Base-by-base conservation (phyloP, 2,888 invertebrate species). In the Furcula furcula region DNA sequence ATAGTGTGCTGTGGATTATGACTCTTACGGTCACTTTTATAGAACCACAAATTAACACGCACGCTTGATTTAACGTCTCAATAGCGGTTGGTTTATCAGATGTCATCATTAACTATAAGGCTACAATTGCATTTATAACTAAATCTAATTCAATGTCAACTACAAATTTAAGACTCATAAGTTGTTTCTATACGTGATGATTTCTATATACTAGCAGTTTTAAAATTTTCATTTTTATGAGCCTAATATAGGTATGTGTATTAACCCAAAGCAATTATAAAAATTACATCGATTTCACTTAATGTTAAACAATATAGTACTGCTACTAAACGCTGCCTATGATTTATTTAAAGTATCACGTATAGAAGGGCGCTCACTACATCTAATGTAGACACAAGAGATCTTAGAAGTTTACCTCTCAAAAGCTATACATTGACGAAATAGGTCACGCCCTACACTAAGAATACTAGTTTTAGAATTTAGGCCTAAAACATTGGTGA, bases 71-170 rank as follows among this genome's bases (percentile, higher is more conserved):
- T n/a, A n/a, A n/a, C n/a, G n/a, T n/a, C 4, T 11, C 4, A 12
- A 7, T 12, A n/a, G 3, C 14, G n/a, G 2, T 14, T 14, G n/a
- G 2, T 14, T 14, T 1, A 13, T 1, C 14, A 9, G 4, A n/a
- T 13, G 13, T 12, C 25, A 28, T 22, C 6, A 13, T 34, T 35
- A 18, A 58, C 42, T 45, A 28, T 48, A 50, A 54, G 47, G 55
- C 55, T 54, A 42, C 31, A 50, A 42, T 36, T 55, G 59, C 55
- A 51, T 58, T 55, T 58, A 57, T 34, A 19, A 19, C 36, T 53
- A 36, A 40, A 40, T 26, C 2, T 40, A 38, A 33, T 42, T 40
- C 35, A 38, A 29, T 40, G 36, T 57, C 39, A 56, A 43, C 36
- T 46, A 36, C 11, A 6, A 30, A 3, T 14, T 27, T 54, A 50